Evolutionary conservation across 2,797 vertebrate genomes (phyloP).

Genomic region (Varecia variegata): DNA sequence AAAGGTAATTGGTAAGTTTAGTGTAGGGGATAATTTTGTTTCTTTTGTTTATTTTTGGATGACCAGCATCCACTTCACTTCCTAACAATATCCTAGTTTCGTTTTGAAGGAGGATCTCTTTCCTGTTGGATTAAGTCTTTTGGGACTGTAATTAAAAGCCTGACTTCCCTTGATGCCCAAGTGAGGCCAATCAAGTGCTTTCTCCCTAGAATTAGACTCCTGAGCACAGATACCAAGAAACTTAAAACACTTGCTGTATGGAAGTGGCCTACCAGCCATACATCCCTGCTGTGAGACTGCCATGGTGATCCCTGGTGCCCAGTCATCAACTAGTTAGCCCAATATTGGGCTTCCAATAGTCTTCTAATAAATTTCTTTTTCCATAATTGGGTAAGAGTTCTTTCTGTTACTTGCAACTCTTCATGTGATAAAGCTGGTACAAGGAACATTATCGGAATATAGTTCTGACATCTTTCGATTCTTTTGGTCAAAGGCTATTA

Average conservation of each 20-base stretch:
- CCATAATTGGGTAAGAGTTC: neutral
- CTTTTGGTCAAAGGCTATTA: neutral
- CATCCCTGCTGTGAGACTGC: neutral
- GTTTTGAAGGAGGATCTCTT: slow-evolving; percentile 32
- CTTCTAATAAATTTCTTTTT: neutral
- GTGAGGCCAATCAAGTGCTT: neutral
- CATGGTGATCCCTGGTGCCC: neutral
- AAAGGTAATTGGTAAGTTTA: neutral
- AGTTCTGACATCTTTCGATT: neutral
- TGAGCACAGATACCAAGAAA: slow-evolving; percentile 30
- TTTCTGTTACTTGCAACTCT: slow-evolving; percentile 11
- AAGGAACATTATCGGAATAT: slow-evolving; percentile 1
- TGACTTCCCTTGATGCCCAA: neutral
- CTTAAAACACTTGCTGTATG: neutral
- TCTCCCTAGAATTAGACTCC: neutral
- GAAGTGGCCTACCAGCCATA: neutral
- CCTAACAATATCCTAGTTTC: neutral
- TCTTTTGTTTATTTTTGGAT: neutral
- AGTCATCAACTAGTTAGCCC: neutral
- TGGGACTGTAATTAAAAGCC: neutral
- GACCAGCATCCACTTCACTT: neutral
- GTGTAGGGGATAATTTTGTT: neutral
- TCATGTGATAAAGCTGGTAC: neutral
- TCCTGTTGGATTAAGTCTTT: neutral
- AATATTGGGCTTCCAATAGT: neutral